phyloP scores from a whole-genome alignment of 2,888 invertebrate genomes.

The Phengaris alcon region DNA sequence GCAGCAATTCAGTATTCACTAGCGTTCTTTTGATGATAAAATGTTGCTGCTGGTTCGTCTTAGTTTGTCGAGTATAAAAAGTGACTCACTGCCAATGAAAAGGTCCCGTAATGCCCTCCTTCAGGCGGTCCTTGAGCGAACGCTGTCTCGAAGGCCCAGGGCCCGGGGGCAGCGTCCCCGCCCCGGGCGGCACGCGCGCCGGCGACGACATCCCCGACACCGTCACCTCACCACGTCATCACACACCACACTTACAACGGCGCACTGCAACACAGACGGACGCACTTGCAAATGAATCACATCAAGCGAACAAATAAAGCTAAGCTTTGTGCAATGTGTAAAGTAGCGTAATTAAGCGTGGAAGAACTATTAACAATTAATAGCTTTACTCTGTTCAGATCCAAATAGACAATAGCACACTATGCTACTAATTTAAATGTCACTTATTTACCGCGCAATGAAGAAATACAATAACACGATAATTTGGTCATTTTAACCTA shows the following conservation, averaged over 20 bases:
- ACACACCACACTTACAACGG: slow-evolving; percentile 66
- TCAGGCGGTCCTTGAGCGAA: slow-evolving; percentile 87
- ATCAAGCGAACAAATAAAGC: slow-evolving; percentile 54
- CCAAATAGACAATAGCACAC: too few relatives aligned
- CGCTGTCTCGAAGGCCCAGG: slow-evolving; percentile 84
- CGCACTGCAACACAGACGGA: slow-evolving; percentile 71
- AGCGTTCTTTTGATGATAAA: too few relatives aligned
- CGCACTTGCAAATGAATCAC: slow-evolving; percentile 71
- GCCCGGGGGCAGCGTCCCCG: slow-evolving; percentile 69
- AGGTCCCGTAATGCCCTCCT: slow-evolving; percentile 88
- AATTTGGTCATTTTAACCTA: too few relatives aligned
- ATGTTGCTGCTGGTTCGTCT: neutral
- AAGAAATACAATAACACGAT: too few relatives aligned
- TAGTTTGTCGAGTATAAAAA: slow-evolving; percentile 20
- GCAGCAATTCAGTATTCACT: too few relatives aligned
- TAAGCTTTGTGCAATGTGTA: slow-evolving; percentile 32
- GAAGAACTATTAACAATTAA: too few relatives aligned
- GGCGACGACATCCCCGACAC: slow-evolving; percentile 65
- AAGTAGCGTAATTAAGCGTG: slow-evolving; percentile 12
- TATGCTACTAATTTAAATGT: too few relatives aligned
- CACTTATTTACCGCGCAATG: too few relatives aligned
- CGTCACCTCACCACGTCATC: slow-evolving; percentile 52
- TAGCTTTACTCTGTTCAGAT: too few relatives aligned
- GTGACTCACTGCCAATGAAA: slow-evolving; percentile 90
- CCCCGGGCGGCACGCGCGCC: slow-evolving; percentile 67